Percentiles rank a stretch among this genome's conserved stretches.
Evolutionary conservation across 37 sponge, comb jelly and placozoan species (phyloP).

Genomic region (Cliona cf. orientalis): DNA sequence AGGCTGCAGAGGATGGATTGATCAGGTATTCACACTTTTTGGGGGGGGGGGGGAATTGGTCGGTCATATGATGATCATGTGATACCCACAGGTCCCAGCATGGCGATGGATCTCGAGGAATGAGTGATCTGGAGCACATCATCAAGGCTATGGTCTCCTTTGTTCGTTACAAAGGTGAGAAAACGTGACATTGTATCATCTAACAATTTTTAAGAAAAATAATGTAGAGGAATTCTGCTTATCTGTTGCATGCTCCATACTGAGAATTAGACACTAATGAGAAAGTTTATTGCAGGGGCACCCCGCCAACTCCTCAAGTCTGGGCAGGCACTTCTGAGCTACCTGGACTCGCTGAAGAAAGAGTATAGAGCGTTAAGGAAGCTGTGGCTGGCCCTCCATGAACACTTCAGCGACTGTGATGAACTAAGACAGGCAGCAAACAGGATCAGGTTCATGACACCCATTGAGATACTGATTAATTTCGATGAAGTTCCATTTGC

Average conservation of each 20-base stretch:
- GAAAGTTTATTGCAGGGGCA: not conserved
- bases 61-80: slow-evolving; percentile 2
- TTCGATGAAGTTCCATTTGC: not conserved
- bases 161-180: slow-evolving; percentile 28
- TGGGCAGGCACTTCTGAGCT: slow-evolving; percentile 27
- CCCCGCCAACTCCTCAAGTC: slow-evolving; percentile 12
- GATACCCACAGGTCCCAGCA: slow-evolving; percentile 2
- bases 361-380: slow-evolving; percentile 66
- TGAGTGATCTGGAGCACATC: slow-evolving; percentile 33
- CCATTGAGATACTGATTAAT: too few species aligned
- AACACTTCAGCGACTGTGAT: slow-evolving; percentile 46
- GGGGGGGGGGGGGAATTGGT: not conserved
- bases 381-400: slow-evolving; percentile 62
- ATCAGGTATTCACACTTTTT: not conserved
- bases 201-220: too few species aligned
- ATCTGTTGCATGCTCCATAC: too few species aligned
- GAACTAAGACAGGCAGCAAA: slow-evolving; percentile 69
- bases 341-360: slow-evolving; percentile 64
- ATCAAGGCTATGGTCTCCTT: slow-evolving; percentile 27
- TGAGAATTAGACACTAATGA: too few species aligned
- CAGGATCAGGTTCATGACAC: slow-evolving; percentile 12
- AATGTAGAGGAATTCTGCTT: too few species aligned
- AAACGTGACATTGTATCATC: not conserved
- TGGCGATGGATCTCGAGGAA: slow-evolving; percentile 21
- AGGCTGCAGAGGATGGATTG: not conserved